Evolutionary conservation across 2,888 invertebrate genomes (phyloP), one percentile per base, ranked within the genome.

Genomic region (Euplagia quadripunctaria): DNA sequence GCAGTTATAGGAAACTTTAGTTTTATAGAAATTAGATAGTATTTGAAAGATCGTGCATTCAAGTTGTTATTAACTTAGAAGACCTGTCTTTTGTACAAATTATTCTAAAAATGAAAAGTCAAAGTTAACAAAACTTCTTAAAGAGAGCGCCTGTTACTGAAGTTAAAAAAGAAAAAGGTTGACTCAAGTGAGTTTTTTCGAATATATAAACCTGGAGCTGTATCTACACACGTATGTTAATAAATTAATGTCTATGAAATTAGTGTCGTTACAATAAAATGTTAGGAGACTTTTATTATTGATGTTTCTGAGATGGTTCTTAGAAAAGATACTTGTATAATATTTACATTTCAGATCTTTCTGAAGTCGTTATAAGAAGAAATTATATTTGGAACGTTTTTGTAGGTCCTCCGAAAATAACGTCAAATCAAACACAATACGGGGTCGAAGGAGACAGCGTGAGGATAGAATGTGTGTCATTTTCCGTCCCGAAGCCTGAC

Each of bases 401-500:
- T 89, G 68, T 87, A 97, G 97, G 97, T 71, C 97, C 98, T 4
- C 99, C 99, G 11, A 97, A 97, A 85, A 98, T 98, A 86, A 96
- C 97, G 79, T 98, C 98, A 74, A 98, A 98, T 88, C 96, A 97
- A 82, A 97, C 98, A 17, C 99, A 99, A 91, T 98, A 98, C 85
- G 99, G 98, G 0, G 96, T 97, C 31, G 97, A 97, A 81, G 98
- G 98, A 14, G 98, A 97, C 87, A 97, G 97, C 74, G 97, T 97
- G 16, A 96, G 97, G 88, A 97, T 99, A 68, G 98, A 99, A 91
- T 99, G 99, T 92, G 96, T 98, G 65, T 98, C 98, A 11, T 97
- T 98, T 90, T 98, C 99, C 72, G 98, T 99, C 74, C 99, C 99
- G 3, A 98, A 98, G 86, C 99, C 99, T 0, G 98, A 98, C 80